Base-by-base conservation (phyloP, 2,113 vertebrate genomes). In the Neogale vison region DNA sequence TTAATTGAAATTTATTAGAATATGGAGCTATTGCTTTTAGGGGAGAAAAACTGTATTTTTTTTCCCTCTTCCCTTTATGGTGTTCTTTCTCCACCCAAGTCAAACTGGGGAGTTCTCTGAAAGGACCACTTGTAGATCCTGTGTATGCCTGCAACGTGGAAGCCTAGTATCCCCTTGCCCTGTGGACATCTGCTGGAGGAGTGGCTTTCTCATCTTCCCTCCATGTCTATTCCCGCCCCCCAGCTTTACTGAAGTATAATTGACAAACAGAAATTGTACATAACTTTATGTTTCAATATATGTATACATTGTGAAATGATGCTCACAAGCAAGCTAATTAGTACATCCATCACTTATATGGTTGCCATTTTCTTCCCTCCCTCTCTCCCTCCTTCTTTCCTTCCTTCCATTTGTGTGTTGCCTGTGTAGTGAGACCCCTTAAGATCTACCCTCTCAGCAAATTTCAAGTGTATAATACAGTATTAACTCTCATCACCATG, bases 91-190 rank as follows among this genome's bases (percentile, higher is more conserved):
- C 59, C 39, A 77, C 4, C 59, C 31, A 47, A 20, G 36, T 91
- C 36, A 47, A 57, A 57, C 36, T 7, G 20, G 12, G 31, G 71
- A 13, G 3, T 91, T 18, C 31, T 77, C 17, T 31, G 59, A 57
- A 77, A 47, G 23, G 17, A 50, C 59, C 15, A 2, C 9, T 79
- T 47, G 31, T 4, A 59, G 18, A 77, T 34, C 45, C 13, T 7
- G 26, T 1, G 3, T 3, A 0, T 31, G 15, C 18, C 39, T 79
- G 36, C 0, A 17, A 17, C 42, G 42, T 31, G 26, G 12, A 36
- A 34, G n/a, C n/a, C 39, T 18, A 47, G 31, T 21, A 55, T 29
- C 61, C 14, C 29, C 14, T 55, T 42, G 34, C 6, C 55, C 1
- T 72, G 74, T 4, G 29, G 20, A 29, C 21, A 74, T 7, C 55